These are phyloP conservation scores for Chlorodrepanis virens DNA, from an alignment of 2,113 vertebrate genomes.

Conservation along the genomic window DNA sequence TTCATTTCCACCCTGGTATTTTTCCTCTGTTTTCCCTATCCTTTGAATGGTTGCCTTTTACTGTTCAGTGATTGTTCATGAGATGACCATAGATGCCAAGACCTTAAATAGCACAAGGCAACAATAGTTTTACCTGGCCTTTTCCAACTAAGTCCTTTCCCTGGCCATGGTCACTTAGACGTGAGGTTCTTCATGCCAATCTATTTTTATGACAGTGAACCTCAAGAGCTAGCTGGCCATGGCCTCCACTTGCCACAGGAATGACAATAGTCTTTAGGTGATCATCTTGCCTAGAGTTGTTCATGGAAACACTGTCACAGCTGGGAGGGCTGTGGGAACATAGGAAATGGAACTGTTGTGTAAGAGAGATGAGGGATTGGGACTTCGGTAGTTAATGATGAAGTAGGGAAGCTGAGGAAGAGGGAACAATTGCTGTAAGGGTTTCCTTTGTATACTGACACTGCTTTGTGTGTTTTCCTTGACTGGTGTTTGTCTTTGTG, in stretches of 20 bases:
- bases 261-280: not conserved
- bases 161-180: not conserved
- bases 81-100: not conserved
- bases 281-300: not conserved
- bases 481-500: not conserved
- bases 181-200: not conserved
- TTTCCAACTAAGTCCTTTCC: not conserved
- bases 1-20: not conserved
- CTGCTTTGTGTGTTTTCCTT: not conserved
- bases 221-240: not conserved
- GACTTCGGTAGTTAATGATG: not conserved
- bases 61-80: not conserved
- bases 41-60: not conserved
- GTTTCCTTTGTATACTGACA: not conserved
- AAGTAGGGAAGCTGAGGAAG: not conserved
- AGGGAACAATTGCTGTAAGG: not conserved
- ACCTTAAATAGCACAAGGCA: not conserved
- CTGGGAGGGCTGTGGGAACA: not conserved
- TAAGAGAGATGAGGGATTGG: not conserved
- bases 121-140: not conserved
- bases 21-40: not conserved
- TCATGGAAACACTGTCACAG: not conserved
- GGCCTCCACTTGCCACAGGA: not conserved
- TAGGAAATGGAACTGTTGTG: rapidly evolving
- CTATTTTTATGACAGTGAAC: not conserved